Evolutionary conservation across 2,113 vertebrate genomes (phyloP).

Genomic region (Penelope pileata): DNA sequence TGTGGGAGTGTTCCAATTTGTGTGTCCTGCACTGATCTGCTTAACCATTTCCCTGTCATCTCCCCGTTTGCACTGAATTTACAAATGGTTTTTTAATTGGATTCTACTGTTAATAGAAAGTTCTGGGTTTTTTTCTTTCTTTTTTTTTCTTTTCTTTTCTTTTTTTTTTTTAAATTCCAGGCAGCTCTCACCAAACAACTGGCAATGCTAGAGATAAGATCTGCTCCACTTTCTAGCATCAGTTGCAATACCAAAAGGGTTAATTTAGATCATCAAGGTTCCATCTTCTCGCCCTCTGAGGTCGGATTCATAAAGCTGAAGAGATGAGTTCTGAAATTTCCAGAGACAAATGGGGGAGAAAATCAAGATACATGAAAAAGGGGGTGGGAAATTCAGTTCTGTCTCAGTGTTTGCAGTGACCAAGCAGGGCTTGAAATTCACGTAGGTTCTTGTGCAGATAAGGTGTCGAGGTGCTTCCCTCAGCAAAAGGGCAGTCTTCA

Average conservation of each 20-base stretch:
- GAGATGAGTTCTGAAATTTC: constrained; percentile 61
- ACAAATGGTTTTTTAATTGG: constrained; percentile 23
- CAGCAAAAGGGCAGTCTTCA: background rate
- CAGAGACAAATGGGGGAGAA: constrained; percentile 58
- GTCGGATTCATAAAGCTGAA: constrained; percentile 58
- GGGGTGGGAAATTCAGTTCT: constrained; percentile 53
- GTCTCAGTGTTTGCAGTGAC: constrained; percentile 52
- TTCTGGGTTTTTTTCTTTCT: background rate
- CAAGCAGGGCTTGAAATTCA: constrained; percentile 64
- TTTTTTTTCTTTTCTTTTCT: background rate
- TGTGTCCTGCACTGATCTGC: background rate
- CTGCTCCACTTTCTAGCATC: constrained; percentile 42
- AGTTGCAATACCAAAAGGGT: constrained; percentile 50
- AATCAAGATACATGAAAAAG: constrained; percentile 65
- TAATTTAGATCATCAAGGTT: constrained; percentile 55
- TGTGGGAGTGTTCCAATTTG: background rate
- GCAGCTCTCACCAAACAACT: background rate
- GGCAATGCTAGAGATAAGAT: background rate
- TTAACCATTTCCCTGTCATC: background rate
- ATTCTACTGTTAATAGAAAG: constrained; percentile 9
- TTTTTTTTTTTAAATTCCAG: background rate
- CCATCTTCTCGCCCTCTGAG: constrained; percentile 56
- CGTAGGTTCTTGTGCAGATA: constrained; percentile 20
- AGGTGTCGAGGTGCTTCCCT: constrained; percentile 39
- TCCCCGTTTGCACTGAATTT: background rate